Evolutionary conservation across 2,888 invertebrate species (phyloP).

Genomic region (Megalurothrips usitatus): DNA sequence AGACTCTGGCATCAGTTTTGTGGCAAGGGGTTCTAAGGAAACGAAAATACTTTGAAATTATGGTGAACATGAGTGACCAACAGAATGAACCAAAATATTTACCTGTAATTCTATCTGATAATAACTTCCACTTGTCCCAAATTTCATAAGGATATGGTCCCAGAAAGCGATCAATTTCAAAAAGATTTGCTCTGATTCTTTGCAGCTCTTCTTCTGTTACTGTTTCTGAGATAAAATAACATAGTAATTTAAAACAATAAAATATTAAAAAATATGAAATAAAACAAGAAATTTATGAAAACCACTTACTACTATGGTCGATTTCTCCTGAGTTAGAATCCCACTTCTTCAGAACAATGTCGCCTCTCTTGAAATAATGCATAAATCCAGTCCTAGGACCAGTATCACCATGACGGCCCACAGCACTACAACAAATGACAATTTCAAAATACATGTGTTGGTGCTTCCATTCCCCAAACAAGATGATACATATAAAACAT

Average conservation of each 20-base stretch:
- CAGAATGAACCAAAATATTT: slow-evolving; percentile 40
- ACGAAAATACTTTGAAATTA: neutral
- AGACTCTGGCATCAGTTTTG: slow-evolving; percentile 63
- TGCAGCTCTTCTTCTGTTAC: slow-evolving; percentile 62
- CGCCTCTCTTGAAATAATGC: slow-evolving; percentile 73
- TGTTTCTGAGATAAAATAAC: slow-evolving; percentile 42
- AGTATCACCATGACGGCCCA: slow-evolving; percentile 50
- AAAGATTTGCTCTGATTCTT: slow-evolving; percentile 62
- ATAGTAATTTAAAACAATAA: slow-evolving; percentile 29
- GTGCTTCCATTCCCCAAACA: slow-evolving; percentile 45
- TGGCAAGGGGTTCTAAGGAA: slow-evolving; percentile 51
- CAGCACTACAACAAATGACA: slow-evolving; percentile 47
- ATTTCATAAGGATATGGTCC: slow-evolving; percentile 90
- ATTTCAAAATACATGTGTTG: slow-evolving; percentile 51
- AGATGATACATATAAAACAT: slow-evolving; percentile 40
- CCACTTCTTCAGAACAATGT: slow-evolving; percentile 87
- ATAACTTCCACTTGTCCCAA: slow-evolving; percentile 77
- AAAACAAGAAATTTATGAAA: slow-evolving; percentile 38
- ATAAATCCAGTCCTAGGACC: slow-evolving; percentile 74
- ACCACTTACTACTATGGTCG: slow-evolving; percentile 48
- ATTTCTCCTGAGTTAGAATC: slow-evolving; percentile 72
- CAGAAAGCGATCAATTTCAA: slow-evolving; percentile 69
- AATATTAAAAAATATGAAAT: neutral
- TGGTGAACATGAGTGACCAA: slow-evolving; percentile 22
- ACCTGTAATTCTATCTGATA: slow-evolving; percentile 66